These are phyloP conservation scores for Tragelaphus strepsiceros DNA, from an alignment of 2,113 vertebrate genomes.

Conservation along the genomic window DNA sequence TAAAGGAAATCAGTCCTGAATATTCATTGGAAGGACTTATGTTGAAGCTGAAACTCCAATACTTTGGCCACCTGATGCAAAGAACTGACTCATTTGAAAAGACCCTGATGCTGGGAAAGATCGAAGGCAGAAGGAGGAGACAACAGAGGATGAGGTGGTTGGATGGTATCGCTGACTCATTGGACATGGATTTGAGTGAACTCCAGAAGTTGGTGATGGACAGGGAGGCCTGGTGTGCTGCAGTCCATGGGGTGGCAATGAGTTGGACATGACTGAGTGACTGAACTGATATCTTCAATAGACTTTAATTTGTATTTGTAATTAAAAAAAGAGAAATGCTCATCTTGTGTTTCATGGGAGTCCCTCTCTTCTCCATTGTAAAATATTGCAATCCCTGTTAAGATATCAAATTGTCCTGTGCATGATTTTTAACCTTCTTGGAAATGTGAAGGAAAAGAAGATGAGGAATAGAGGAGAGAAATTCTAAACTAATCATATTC, in stretches of 20 bases:
- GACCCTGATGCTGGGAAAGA: too few relatives aligned
- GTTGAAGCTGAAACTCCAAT: too few relatives aligned
- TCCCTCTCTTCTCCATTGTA: neutral
- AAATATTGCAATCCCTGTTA: neutral
- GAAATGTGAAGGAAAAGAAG: neutral
- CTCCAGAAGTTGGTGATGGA: fast-evolving
- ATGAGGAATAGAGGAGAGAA: neutral
- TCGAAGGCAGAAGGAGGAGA: too few relatives aligned
- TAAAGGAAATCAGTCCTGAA: neutral
- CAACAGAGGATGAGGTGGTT: too few relatives aligned
- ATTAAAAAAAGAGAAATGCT: neutral
- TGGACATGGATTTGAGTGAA: too few relatives aligned
- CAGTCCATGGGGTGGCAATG: fast-evolving
- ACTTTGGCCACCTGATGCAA: too few relatives aligned
- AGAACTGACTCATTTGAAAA: fast-evolving
- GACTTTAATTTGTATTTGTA: neutral
- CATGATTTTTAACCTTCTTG: neutral
- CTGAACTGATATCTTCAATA: neutral
- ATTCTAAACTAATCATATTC: neutral
- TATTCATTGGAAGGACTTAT: neutral
- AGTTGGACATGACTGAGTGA: neutral
- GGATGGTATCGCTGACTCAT: fast-evolving
- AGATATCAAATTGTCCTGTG: neutral
- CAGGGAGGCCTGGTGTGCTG: too few relatives aligned
- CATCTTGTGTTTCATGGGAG: neutral